Evolutionary conservation across 2,113 vertebrate species (phyloP).

Genomic region (Ondatra zibethicus): DNA sequence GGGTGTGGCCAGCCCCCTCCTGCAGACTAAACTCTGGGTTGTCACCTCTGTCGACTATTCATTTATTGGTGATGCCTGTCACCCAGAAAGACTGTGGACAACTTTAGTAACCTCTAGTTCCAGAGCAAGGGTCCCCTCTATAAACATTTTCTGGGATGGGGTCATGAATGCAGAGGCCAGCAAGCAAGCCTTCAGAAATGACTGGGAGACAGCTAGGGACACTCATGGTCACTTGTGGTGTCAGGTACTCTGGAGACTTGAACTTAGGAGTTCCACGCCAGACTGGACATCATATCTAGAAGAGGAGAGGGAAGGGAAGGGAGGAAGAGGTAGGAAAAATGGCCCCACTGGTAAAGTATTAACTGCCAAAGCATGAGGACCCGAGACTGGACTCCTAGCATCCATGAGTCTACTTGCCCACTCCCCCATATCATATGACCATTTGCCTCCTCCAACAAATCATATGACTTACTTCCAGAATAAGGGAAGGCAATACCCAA

Average conservation of each 20-base stretch:
- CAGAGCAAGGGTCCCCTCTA: not conserved
- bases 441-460: not conserved
- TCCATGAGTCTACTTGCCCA: not conserved
- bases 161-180: rapidly evolving
- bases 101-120: not conserved
- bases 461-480: not conserved
- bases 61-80: not conserved
- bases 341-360: not conserved
- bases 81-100: not conserved
- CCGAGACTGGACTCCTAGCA: not conserved
- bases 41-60: rapidly evolving
- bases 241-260: not conserved
- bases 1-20: not conserved
- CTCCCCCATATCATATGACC: not conserved
- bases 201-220: not conserved
- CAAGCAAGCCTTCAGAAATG: not conserved
- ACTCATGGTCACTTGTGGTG: not conserved
- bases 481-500: not conserved
- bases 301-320: not conserved
- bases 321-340: not conserved
- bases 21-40: not conserved
- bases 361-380: not conserved
- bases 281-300: not conserved
- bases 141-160: not conserved
- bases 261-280: not conserved